Evolutionary conservation across 2,888 invertebrate species (phyloP).

Genomic region (Lithophane socia): DNA sequence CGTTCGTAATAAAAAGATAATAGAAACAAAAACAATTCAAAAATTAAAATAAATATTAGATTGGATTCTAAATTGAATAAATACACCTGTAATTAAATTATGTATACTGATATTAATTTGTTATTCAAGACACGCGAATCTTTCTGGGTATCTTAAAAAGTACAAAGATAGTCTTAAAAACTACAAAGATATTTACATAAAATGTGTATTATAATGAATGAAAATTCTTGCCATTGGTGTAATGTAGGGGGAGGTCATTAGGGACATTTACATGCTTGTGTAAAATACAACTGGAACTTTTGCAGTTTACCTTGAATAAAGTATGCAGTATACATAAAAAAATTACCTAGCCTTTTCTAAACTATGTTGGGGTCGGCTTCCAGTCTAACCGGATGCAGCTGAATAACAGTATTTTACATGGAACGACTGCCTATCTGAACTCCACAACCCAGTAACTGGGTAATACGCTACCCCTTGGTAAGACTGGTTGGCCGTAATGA

Average conservation of each 20-base stretch:
- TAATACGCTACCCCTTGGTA: no score
- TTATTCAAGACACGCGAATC: constrained; percentile 5
- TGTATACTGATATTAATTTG: neutral
- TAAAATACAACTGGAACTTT: neutral
- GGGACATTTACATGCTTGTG: neutral
- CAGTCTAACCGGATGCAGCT: no score
- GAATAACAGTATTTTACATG: no score
- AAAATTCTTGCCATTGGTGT: constrained; percentile 1
- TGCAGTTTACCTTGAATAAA: neutral
- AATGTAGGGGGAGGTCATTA: neutral
- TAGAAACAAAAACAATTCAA: no score
- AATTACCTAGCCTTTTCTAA: no score
- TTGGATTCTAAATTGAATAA: neutral
- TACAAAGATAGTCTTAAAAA: neutral
- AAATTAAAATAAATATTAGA: no score
- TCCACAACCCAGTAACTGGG: no score
- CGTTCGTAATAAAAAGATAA: no score
- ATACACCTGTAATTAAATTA: neutral
- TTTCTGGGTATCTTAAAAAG: neutral
- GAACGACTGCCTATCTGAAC: no score
- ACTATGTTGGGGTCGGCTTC: no score
- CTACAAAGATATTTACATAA: constrained; percentile 9
- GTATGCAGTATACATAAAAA: no score
- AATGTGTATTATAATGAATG: neutral
- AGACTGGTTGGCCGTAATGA: no score